Percentiles rank a stretch among this genome's conserved stretches.
Evolutionary conservation across 2,888 invertebrate genomes (phyloP).

Genomic region (Agrotis ipsilon): DNA sequence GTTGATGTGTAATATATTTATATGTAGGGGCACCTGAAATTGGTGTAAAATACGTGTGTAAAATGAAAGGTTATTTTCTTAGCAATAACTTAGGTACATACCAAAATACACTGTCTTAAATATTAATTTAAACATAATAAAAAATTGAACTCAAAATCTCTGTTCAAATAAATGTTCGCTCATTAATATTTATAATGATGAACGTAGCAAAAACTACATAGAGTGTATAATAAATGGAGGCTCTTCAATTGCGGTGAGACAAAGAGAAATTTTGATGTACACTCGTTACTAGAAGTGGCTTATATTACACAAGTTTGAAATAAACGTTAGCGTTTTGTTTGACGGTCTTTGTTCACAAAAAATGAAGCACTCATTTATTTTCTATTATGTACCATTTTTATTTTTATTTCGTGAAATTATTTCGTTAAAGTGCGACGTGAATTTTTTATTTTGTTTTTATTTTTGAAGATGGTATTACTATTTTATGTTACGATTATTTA

Average conservation of each 20-base stretch:
- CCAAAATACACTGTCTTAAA: too few species aligned
- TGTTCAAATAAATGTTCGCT: slow-evolving; percentile 25
- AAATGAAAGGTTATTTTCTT: too few species aligned
- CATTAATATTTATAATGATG: slow-evolving; percentile 49
- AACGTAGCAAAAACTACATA: slow-evolving; percentile 42
- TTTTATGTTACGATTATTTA: too few species aligned
- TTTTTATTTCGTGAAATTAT: neutral
- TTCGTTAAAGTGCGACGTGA: neutral
- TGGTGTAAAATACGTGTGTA: too few species aligned
- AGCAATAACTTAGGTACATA: too few species aligned
- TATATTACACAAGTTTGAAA: neutral
- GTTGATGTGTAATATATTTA: too few species aligned
- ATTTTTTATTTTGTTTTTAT: neutral
- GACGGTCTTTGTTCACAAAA: slow-evolving; percentile 2
- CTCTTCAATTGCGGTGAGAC: slow-evolving; percentile 41
- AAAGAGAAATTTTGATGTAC: slow-evolving; percentile 35
- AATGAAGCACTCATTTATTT: neutral
- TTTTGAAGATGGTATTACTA: neutral
- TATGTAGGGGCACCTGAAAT: too few species aligned
- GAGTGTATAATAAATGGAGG: slow-evolving; percentile 34
- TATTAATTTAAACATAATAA: neutral
- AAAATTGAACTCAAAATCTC: slow-evolving; percentile 3
- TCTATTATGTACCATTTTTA: neutral
- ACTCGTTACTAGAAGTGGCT: slow-evolving; percentile 43
- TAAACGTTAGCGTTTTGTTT: slow-evolving; percentile 21